A percentile compares a stretch with the other conserved stretches of the same genome.
These are phyloP conservation scores for Phymatocera aterrima DNA, from an alignment of 2,888 invertebrate species.

Conservation along the genomic window DNA sequence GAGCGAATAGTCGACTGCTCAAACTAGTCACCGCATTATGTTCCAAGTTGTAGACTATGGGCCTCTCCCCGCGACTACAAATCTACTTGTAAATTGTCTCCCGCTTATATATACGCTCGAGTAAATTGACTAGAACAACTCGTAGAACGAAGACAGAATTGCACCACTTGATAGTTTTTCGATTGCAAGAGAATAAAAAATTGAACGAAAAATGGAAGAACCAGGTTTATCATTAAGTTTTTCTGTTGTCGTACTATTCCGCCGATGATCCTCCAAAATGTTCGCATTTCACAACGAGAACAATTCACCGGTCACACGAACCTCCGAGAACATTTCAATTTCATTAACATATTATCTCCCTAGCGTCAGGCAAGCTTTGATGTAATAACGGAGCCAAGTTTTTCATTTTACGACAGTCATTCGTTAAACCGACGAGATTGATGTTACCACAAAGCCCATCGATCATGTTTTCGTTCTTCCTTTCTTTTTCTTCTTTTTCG, in stretches of 20 bases:
- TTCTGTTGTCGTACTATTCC: background rate
- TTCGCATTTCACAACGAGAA: background rate
- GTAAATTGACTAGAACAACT: constrained; percentile 19
- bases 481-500: background rate
- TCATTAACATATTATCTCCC: background rate
- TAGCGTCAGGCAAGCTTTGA: background rate
- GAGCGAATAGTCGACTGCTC: constrained; percentile 56
- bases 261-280: background rate
- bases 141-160: background rate
- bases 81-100: constrained; percentile 48
- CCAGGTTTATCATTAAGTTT: background rate
- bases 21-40: constrained; percentile 61
- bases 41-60: constrained; percentile 43
- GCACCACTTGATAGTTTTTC: background rate
- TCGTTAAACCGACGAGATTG: background rate
- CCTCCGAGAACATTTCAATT: background rate
- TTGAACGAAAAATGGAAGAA: background rate
- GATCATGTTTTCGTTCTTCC: background rate
- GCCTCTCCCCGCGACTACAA: constrained; percentile 50
- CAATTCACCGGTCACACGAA: background rate
- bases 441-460: background rate
- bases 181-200: background rate
- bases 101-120: background rate
- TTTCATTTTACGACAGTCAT: background rate
- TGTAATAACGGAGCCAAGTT: background rate